These are phyloP conservation scores for Plotosus lineatus DNA, from an alignment of 2,113 vertebrate genomes.

Conservation along the genomic window DNA sequence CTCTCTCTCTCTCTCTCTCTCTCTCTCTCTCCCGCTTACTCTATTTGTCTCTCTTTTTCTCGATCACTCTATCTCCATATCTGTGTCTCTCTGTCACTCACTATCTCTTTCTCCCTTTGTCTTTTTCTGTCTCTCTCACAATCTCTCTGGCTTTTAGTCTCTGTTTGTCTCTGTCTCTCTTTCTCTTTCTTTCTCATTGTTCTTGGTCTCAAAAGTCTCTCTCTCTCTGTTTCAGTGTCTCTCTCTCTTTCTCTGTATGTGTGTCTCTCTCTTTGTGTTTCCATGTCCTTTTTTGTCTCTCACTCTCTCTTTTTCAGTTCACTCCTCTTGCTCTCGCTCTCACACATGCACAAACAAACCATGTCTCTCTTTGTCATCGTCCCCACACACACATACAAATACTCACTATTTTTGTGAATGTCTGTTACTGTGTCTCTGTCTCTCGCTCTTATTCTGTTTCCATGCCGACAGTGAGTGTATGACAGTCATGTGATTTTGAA, in stretches of 20 bases:
- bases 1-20: background rate
- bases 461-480: constrained; percentile 71
- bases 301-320: too few species aligned
- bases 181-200: too few species aligned
- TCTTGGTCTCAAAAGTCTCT: too few species aligned
- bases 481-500: constrained; percentile 81
- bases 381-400: too few species aligned
- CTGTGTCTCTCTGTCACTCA: background rate
- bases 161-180: background rate
- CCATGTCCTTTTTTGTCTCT: too few species aligned
- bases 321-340: too few species aligned
- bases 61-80: background rate
- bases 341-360: too few species aligned
- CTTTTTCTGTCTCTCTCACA: background rate
- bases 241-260: too few species aligned
- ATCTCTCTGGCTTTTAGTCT: background rate
- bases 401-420: too few species aligned
- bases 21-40: background rate
- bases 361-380: too few species aligned
- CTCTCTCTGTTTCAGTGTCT: background rate
- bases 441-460: constrained; percentile 63
- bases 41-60: background rate
- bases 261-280: constrained; percentile 63
- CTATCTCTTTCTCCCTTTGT: background rate
- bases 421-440: background rate